Base-by-base conservation (phyloP, 1,140 invertebrate genomes). In the Piezodorus guildinii region DNA sequence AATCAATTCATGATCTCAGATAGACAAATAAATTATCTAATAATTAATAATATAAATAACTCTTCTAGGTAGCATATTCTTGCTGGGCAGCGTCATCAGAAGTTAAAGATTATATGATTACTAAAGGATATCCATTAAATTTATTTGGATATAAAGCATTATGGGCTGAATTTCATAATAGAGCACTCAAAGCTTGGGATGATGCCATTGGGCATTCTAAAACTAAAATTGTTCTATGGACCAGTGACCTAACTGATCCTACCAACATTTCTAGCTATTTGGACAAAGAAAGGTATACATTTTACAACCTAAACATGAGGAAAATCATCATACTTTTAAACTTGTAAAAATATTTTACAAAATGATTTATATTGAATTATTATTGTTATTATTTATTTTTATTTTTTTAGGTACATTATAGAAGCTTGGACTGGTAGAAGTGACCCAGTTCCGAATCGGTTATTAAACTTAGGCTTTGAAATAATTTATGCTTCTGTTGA, bases 41-140 rank as follows among this genome's bases (percentile, higher is more conserved):
- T 39, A 1, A 10, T 39, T 8, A 10, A 1, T 39, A 39, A 39
- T 39, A 39, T 10, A 39, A 6, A 10, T 10, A 39, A 6, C 1
- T 39, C 34, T 12, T 10, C 12, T 39, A 39, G 34, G 34, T 39
- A 39, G 34, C 34, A 39, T 39, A 39, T 39, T 39, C 34, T 39
- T 92, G 89, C 69, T 92, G 89, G 89, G 90, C 90, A 70, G 74
- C 80, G 3, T 83, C 83, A 12, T 67, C 79, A 19, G 83, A 88
- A 73, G 87, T 92, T 39, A 74, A 77, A 0, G 69, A 78, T 0
- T 83, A 81, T 66, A 82, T 92, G 81, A 65, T 69, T 25, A 70
- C 71, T 0, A 74, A 78, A 54, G 81, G 80, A 4, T 79, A 78
- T 69, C 79, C 80, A 49, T 71, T 73, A 19, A 76, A 72, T 0